Conservation (phyloP, 2,113 vertebrate genomes). For the Nesoenas mayeri region DNA sequence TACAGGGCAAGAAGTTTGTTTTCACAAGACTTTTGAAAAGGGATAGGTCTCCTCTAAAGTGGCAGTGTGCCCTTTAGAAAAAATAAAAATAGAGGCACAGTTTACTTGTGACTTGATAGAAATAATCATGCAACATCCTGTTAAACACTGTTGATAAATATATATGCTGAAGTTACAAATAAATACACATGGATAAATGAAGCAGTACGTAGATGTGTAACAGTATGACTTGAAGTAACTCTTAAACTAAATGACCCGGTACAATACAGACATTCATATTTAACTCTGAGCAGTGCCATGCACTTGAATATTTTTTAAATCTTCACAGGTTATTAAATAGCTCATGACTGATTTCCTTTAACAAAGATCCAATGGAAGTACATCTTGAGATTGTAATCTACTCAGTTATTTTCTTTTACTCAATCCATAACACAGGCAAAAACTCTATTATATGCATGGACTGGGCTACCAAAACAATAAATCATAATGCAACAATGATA, state of each 20-base stretch:
- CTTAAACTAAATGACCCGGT: not conserved
- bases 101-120: constrained; percentile 84
- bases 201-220: not conserved
- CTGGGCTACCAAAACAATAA: not conserved
- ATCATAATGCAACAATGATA: not conserved
- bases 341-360: not conserved
- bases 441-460: not conserved
- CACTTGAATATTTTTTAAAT: not conserved
- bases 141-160: not conserved
- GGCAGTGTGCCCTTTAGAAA: constrained; percentile 69
- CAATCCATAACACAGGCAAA: not conserved
- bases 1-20: constrained; percentile 1
- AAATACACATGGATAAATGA: not conserved
- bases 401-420: not conserved
- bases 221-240: not conserved
- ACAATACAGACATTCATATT: not conserved
- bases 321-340: not conserved
- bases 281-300: not conserved
- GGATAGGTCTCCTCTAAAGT: constrained; percentile 77
- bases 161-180: not conserved
- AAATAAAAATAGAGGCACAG: constrained; percentile 71
- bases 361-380: not conserved
- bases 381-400: not conserved
- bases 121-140: not conserved
- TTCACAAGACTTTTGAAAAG: constrained; percentile 42